Percentiles rank a stretch among this genome's conserved stretches.
Evolutionary conservation across 2,888 invertebrate genomes (phyloP).

Genomic region (Bombyx huttoni): DNA sequence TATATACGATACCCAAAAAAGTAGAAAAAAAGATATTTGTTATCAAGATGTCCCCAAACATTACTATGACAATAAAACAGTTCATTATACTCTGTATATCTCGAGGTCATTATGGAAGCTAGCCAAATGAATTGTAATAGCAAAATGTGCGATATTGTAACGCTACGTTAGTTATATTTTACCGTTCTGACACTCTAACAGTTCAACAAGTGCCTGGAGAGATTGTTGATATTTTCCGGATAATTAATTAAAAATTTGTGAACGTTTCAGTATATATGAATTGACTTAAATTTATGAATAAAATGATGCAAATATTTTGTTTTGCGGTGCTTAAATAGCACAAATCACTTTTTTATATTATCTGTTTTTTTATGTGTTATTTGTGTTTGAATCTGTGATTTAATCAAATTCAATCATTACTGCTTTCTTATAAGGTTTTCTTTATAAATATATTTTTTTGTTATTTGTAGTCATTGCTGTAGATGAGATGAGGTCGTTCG

Average conservation of each 20-base stretch:
- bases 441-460: too few relatives aligned
- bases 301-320: neutral
- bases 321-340: neutral
- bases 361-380: too few relatives aligned
- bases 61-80: constrained; percentile 9
- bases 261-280: neutral
- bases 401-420: too few relatives aligned
- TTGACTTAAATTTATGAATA: neutral
- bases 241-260: neutral
- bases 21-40: neutral
- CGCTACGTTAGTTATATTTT: constrained; percentile 19
- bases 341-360: too few relatives aligned
- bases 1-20: neutral
- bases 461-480: too few relatives aligned
- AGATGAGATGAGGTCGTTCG: too few relatives aligned
- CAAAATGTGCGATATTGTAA: constrained; percentile 14
- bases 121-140: constrained; percentile 19
- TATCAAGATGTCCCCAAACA: neutral
- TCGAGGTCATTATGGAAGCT: constrained; percentile 18
- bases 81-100: constrained; percentile 12
- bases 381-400: too few relatives aligned
- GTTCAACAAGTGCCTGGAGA: constrained; percentile 2
- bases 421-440: too few relatives aligned
- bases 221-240: neutral
- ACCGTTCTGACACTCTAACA: constrained; percentile 17